A percentile compares a stretch with the other conserved stretches of the same genome.
These are phyloP conservation scores for Ctenopoma multispine DNA, from an alignment of 2,797 vertebrate genomes.

Conservation along the genomic window DNA sequence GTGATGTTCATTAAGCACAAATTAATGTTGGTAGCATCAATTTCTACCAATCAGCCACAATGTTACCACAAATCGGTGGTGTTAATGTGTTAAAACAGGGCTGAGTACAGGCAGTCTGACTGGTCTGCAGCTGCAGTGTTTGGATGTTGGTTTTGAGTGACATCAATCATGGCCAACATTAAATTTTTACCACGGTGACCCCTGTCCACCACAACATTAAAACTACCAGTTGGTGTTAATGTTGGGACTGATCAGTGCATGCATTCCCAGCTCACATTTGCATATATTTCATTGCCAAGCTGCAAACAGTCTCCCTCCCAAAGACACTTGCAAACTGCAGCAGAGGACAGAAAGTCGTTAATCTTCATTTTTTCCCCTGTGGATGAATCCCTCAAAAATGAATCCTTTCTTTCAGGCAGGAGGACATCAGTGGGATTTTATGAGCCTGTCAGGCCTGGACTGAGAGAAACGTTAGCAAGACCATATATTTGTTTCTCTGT, in stretches of 20 bases:
- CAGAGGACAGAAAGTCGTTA: slow-evolving; percentile 33
- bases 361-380: slow-evolving; percentile 49
- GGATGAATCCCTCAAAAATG: slow-evolving; percentile 53
- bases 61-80: too few species aligned
- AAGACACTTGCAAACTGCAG: slow-evolving; percentile 42
- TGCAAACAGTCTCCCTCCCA: slow-evolving; percentile 36
- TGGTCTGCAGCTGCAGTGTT: too few species aligned
- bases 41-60: too few species aligned
- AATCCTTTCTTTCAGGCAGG: slow-evolving; percentile 46
- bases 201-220: too few species aligned
- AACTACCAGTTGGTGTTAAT: too few species aligned
- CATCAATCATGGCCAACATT: too few species aligned
- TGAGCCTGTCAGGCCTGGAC: slow-evolving; percentile 49
- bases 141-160: too few species aligned
- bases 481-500: slow-evolving; percentile 61
- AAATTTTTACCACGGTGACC: too few species aligned
- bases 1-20: slow-evolving; percentile 15
- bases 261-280: slow-evolving; percentile 51
- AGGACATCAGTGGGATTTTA: slow-evolving; percentile 63
- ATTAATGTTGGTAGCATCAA: slow-evolving; percentile 1
- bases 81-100: too few species aligned
- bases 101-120: too few species aligned
- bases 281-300: slow-evolving; percentile 34
- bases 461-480: slow-evolving; percentile 54
- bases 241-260: neutral